Percentiles rank a stretch among this genome's conserved stretches.
These are phyloP conservation scores for Mesodorylaimus sp. DNA, from an alignment of 2,888 invertebrate genomes.

Conservation along the genomic window DNA sequence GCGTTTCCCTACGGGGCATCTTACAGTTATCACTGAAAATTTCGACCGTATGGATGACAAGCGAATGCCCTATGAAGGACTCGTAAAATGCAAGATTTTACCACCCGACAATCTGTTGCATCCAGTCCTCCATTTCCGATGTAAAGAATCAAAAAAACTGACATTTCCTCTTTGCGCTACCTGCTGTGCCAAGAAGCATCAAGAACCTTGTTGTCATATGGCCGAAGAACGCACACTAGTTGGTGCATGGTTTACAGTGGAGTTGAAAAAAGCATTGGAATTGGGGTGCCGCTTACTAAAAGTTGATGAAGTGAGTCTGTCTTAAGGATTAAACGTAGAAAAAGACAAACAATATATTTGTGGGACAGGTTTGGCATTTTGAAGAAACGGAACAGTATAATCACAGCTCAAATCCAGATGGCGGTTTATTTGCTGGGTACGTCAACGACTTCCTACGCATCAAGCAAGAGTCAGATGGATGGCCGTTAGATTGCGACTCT, in stretches of 20 bases:
- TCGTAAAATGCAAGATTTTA: not conserved
- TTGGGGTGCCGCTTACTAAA: slow-evolving; percentile 18
- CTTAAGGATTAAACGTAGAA: not conserved
- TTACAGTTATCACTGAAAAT: not conserved
- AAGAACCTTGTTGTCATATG: no score
- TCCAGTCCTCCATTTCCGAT: not conserved
- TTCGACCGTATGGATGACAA: not conserved
- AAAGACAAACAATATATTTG: not conserved
- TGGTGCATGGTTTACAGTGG: slow-evolving; percentile 21
- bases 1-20: not conserved
- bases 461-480: slow-evolving; percentile 17
- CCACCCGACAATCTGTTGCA: not conserved
- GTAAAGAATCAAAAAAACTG: not conserved
- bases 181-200: slow-evolving; percentile 2
- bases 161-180: not conserved
- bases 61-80: not conserved
- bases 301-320: no score
- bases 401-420: slow-evolving; percentile 8
- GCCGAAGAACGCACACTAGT: slow-evolving; percentile 17
- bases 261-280: slow-evolving; percentile 17
- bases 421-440: slow-evolving; percentile 18
- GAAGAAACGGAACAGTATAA: slow-evolving; percentile 8
- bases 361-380: slow-evolving; percentile 22
- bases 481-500: not conserved
- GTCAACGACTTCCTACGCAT: slow-evolving; percentile 18